A percentile compares a stretch with the other conserved stretches of the same genome.
phyloP scores from a whole-genome alignment of 2,797 vertebrate genomes.

The Lindbergichthys nudifrons region DNA sequence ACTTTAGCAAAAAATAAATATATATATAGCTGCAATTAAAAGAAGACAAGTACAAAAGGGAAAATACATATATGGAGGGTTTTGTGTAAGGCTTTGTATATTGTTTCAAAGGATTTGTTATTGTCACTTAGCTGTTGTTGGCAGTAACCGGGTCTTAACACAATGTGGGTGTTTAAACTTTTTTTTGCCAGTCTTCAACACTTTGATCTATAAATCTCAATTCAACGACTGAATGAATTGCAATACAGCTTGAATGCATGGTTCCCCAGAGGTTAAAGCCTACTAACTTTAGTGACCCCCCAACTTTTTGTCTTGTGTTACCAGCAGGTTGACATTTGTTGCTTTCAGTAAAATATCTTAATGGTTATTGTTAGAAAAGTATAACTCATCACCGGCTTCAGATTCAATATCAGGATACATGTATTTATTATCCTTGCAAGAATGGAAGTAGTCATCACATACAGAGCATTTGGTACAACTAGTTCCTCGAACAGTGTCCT shows the following conservation, averaged over 20 bases:
- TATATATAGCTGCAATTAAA: background rate
- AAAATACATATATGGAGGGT: background rate
- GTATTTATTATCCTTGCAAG: too few relatives aligned
- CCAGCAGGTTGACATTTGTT: background rate
- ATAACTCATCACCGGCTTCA: too few relatives aligned
- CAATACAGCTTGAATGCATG: background rate
- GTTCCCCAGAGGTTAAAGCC: background rate
- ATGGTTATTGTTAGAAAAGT: too few relatives aligned
- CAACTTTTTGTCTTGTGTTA: background rate
- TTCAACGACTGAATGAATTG: background rate
- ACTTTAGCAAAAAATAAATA: background rate
- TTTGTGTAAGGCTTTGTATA: conserved; percentile 23
- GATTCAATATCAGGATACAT: too few relatives aligned
- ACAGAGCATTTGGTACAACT: too few relatives aligned
- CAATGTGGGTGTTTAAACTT: too few relatives aligned
- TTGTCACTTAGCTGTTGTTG: background rate
- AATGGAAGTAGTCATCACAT: too few relatives aligned
- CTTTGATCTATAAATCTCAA: background rate
- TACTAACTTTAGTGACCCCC: background rate
- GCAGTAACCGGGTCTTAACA: background rate
- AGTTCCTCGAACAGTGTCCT: too few relatives aligned
- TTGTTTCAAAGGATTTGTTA: conserved; percentile 25
- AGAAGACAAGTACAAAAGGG: background rate
- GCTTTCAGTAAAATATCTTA: background rate
- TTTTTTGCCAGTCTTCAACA: background rate